A percentile compares a stretch with the other conserved stretches of the same genome.
These are phyloP conservation scores for Phalangium opilio DNA, from an alignment of 2,888 invertebrate species.

Conservation along the genomic window DNA sequence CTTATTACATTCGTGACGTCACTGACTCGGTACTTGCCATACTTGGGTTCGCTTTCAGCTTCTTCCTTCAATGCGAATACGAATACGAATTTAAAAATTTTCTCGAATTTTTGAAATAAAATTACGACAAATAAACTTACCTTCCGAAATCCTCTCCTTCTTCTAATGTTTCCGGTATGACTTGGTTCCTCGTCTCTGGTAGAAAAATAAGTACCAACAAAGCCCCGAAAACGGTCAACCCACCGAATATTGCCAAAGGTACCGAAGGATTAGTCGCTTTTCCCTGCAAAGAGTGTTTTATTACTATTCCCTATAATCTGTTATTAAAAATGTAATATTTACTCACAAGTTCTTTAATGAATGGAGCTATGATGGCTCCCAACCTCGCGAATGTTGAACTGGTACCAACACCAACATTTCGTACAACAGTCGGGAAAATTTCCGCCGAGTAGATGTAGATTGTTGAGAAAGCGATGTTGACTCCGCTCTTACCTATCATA, in stretches of 20 bases:
- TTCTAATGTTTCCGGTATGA: background rate
- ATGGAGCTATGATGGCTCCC: constrained; percentile 9
- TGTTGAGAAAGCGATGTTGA: constrained; percentile 3
- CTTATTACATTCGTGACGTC: too few species aligned
- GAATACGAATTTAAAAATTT: too few species aligned
- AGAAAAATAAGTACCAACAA: background rate
- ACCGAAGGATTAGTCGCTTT: background rate
- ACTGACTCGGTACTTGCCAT: too few species aligned
- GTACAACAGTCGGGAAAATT: constrained; percentile 8
- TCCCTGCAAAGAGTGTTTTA: background rate
- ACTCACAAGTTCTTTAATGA: constrained; percentile 11
- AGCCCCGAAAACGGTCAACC: background rate
- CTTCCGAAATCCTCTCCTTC: background rate
- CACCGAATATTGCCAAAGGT: constrained; percentile 1
- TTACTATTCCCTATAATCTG: background rate
- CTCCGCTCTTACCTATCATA: constrained; percentile 10
- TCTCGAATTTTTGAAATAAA: too few species aligned
- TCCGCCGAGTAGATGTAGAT: constrained; percentile 8
- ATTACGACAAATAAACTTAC: background rate
- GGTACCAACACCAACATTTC: constrained; percentile 8
- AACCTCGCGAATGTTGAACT: constrained; percentile 9
- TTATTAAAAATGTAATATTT: background rate
- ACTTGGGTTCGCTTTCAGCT: too few species aligned
- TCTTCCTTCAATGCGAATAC: too few species aligned
- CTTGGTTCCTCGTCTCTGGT: background rate